Percentiles rank a stretch among this genome's conserved stretches.
phyloP scores from a whole-genome alignment of 2,888 invertebrate species.

The Latrodectus elegans region DNA sequence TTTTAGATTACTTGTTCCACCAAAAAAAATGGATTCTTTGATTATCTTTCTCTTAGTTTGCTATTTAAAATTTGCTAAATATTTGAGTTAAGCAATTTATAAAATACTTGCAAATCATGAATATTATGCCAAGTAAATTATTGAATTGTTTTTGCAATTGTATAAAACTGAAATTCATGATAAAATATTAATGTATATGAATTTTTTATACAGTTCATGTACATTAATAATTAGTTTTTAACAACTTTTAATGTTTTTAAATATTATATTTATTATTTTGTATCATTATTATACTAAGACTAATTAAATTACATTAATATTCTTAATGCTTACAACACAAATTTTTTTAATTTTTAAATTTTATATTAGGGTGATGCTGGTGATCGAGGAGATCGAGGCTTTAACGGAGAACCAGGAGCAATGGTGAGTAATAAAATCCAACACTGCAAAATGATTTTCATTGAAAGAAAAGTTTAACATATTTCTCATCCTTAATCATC shows the following conservation, averaged over 20 bases:
- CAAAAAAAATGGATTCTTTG: no score
- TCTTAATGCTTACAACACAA: background rate
- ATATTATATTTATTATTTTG: background rate
- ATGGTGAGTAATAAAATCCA: conserved; percentile 32
- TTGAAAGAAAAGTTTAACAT: no score
- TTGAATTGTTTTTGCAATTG: no score
- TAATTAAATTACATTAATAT: background rate
- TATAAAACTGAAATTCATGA: no score
- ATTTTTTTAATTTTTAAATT: conserved; percentile 75
- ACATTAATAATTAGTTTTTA: background rate
- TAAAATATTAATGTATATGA: no score
- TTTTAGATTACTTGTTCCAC: no score
- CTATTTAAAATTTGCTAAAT: background rate
- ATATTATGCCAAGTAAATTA: no score
- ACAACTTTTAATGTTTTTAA: background rate
- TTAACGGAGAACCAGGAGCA: conserved; percentile 60
- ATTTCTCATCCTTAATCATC: no score
- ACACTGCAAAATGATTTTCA: background rate
- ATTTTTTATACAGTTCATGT: background rate
- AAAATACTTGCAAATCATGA: no score
- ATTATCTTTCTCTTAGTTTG: background rate
- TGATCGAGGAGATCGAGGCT: conserved; percentile 70
- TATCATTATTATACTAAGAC: background rate
- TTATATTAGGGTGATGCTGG: conserved; percentile 78
- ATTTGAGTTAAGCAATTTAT: no score